These are phyloP conservation scores for Poeciliopsis gracilis DNA, from an alignment of 2,797 vertebrate genomes.

Conservation along the genomic window DNA sequence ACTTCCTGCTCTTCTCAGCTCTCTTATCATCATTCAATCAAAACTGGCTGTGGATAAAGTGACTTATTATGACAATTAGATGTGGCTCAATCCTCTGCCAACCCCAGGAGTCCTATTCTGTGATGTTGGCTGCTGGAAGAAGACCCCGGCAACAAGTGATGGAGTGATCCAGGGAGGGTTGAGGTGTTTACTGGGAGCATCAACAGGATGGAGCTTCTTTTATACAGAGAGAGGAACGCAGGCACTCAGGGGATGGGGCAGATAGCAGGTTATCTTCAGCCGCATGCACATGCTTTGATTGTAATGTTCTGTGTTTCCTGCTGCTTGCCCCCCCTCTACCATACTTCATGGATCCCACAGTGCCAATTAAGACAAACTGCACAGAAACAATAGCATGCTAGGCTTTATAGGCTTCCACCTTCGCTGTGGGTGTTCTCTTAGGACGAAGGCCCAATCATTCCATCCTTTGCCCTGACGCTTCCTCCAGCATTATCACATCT, in stretches of 20 bases:
- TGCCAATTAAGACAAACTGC: conserved; percentile 93
- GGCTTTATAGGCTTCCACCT: conserved; percentile 68
- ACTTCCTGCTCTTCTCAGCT: conserved; percentile 63
- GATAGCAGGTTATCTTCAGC: conserved; percentile 88
- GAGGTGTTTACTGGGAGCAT: conserved; percentile 85
- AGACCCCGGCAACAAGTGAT: conserved; percentile 51
- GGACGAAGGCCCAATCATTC: conserved; percentile 68
- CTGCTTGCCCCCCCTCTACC: conserved; percentile 62
- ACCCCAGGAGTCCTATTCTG: conserved; percentile 78
- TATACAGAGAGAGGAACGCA: conserved; percentile 83
- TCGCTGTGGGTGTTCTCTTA: conserved; percentile 82
- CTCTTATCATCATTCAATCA: conserved; percentile 77
- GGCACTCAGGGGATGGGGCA: conserved; percentile 63
- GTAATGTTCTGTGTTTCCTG: conserved; percentile 92
- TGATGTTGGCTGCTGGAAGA: conserved; percentile 59
- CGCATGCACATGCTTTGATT: conserved; percentile 87
- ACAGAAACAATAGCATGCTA: conserved; percentile 94
- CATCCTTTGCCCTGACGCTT: not conserved
- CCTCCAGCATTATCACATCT: not conserved
- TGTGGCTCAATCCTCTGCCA: conserved; percentile 66
- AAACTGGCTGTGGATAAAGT: conserved; percentile 79
- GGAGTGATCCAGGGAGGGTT: conserved; percentile 67
- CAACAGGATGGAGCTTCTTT: conserved; percentile 85
- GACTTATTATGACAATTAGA: conserved; percentile 81
- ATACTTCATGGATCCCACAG: conserved; percentile 87